Percentiles rank a stretch among this genome's conserved stretches.
phyloP scores from a whole-genome alignment of 2,797 vertebrate genomes.

The Protonibea diacanthus region DNA sequence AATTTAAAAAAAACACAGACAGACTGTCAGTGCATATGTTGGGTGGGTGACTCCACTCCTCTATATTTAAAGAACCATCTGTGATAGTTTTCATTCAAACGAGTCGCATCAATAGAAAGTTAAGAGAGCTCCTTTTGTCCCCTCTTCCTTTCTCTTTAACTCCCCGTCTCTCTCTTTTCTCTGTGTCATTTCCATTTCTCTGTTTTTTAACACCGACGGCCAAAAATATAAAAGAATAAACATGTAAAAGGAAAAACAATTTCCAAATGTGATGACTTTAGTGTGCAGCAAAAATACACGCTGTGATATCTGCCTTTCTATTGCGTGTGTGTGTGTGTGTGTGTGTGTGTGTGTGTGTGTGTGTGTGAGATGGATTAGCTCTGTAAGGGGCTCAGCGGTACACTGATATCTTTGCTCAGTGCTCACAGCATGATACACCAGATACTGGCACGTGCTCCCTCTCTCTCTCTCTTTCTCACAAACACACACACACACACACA shows the following conservation, averaged over 20 bases:
- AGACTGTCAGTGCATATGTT: slow-evolving; percentile 68
- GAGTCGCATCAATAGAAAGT: slow-evolving; percentile 38
- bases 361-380: slow-evolving; percentile 78
- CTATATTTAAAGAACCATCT: slow-evolving; percentile 74
- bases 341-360: slow-evolving; percentile 16
- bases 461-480: slow-evolving; percentile 26
- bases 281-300: background rate
- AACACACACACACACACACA: slow-evolving; percentile 54
- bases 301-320: slow-evolving; percentile 36
- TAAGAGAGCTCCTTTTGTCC: slow-evolving; percentile 37
- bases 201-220: background rate
- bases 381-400: slow-evolving; percentile 79
- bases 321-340: slow-evolving; percentile 10
- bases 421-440: slow-evolving; percentile 79
- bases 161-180: background rate
- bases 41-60: slow-evolving; percentile 53
- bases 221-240: background rate
- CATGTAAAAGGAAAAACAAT: background rate
- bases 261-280: background rate
- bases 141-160: background rate
- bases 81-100: slow-evolving; percentile 57
- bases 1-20: slow-evolving; percentile 35
- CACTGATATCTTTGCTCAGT: slow-evolving; percentile 84
- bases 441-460: slow-evolving; percentile 72
- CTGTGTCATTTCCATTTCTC: slow-evolving; percentile 1